Evolutionary conservation across 1,140 invertebrate genomes (phyloP).

Genomic region (Drosophila insularis): DNA sequence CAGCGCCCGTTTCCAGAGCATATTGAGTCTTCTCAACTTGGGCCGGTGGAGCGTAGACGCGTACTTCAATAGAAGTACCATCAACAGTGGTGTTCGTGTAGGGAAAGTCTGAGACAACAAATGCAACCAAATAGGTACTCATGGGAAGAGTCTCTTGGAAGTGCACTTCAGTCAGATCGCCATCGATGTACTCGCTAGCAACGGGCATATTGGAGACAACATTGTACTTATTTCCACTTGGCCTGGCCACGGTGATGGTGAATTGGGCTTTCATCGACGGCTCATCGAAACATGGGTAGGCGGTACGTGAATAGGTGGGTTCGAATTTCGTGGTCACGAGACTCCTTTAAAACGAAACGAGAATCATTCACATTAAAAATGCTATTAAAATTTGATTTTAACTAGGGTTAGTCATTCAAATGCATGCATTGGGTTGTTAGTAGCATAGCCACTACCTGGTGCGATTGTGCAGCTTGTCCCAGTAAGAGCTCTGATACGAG

Average conservation of each 20-base stretch:
- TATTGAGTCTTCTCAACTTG: conserved; percentile 91
- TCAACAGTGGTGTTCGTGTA: conserved; percentile 84
- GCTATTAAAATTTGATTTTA: neutral
- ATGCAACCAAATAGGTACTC: conserved; percentile 96
- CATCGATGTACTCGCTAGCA: conserved; percentile 41
- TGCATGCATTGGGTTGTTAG: conserved; percentile 28
- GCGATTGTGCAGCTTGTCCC: conserved; percentile 84
- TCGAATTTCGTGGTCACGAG: conserved; percentile 96
- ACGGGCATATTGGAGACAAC: conserved; percentile 92
- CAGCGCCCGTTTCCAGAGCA: conserved; percentile 89
- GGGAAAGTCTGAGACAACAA: conserved; percentile 95
- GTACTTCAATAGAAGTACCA: conserved; percentile 85
- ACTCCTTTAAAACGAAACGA: conserved; percentile 84
- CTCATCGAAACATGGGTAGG: conserved; percentile 98
- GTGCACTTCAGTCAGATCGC: conserved; percentile 76
- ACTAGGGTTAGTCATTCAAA: conserved; percentile 14
- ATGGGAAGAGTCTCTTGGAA: conserved; percentile 93
- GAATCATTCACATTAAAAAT: neutral
- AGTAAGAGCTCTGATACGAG: conserved; percentile 91
- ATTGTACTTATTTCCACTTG: conserved; percentile 85
- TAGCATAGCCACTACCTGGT: conserved; percentile 84
- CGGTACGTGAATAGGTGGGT: conserved; percentile 94
- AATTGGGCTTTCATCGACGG: conserved; percentile 96
- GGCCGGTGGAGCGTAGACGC: conserved; percentile 89
- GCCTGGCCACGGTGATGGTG: conserved; percentile 89